Evolutionary conservation across 2,797 vertebrate species (phyloP), one percentile per base, ranked within the genome.

Genomic region (Leontocebus nigricollis): DNA sequence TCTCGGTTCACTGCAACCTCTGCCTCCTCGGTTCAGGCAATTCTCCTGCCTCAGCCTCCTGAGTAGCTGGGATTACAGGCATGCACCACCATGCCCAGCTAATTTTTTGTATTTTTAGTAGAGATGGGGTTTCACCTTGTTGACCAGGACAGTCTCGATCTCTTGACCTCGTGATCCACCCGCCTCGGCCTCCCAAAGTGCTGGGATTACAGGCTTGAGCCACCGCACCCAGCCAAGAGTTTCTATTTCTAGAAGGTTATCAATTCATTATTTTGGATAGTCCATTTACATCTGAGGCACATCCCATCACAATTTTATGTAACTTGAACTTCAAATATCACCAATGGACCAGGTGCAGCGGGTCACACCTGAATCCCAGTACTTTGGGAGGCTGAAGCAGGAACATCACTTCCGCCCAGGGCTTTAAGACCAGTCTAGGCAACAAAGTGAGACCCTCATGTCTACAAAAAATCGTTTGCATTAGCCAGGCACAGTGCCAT

Each of bases 301-400:
- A 85, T 46, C n/a, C 13, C 39, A 86, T 20, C 33, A 46, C 4
- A 27, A 90, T 26, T 94, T 93, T 30, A 67, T 30, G 4, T 55
- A 46, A 93, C 24, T 67, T 91, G 17, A 95, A 95, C 76, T 95
- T 96, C 82, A 88, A 33, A n/a, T 67, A 67, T 67, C 33, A 67
- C 61, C 61, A 67, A 8, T 67, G 15, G 61, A 67, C 15, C 33
- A n/a, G 33, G 7, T 67, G 7, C 30, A 67, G 61, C 1, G 14
- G 61, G 7, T n/a, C 33, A n/a, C 30, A 67, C 61, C 61, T n/a
- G 33, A 67, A 67, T n/a, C 15, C 61, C 61, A n/a, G 61, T 33
- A 67, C 30, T 67, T 67, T 67, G 61, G 33, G 61, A 67, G 33
- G 61, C 61, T 67, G 61, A 67, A 67, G 61, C 30, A 67, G 61